These are phyloP conservation scores for Cairina moschata DNA, from an alignment of 2,113 vertebrate species.

Conservation along the genomic window DNA sequence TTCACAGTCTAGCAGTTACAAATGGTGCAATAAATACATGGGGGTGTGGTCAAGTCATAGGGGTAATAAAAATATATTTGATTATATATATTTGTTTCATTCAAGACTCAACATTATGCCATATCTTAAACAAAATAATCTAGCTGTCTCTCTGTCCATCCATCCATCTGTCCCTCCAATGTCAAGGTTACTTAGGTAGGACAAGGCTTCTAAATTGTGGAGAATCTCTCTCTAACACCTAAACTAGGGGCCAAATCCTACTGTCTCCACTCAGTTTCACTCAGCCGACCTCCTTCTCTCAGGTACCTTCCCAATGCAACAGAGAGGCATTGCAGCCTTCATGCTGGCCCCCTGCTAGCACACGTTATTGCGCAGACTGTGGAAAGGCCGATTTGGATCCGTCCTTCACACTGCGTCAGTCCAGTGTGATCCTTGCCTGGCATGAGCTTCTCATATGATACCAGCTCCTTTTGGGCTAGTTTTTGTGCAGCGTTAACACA, in stretches of 20 bases:
- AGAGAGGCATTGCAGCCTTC: constrained; percentile 20
- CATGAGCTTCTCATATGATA: neutral
- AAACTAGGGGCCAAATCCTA: neutral
- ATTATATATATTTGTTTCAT: neutral
- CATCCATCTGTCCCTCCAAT: neutral
- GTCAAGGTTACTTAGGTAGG: neutral
- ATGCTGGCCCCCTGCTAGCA: constrained; percentile 46
- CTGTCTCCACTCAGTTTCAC: neutral
- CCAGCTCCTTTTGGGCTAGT: constrained; percentile 3
- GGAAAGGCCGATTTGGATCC: constrained; percentile 66
- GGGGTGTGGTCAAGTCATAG: neutral
- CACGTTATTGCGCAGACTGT: constrained; percentile 49
- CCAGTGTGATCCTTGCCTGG: constrained; percentile 38
- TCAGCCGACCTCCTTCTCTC: neutral
- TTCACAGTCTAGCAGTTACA: neutral
- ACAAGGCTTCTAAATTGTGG: neutral
- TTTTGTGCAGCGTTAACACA: neutral
- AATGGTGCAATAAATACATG: neutral
- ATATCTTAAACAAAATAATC: neutral
- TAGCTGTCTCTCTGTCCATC: neutral
- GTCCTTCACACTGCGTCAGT: constrained; percentile 37
- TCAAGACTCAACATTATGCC: neutral
- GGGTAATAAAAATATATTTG: neutral
- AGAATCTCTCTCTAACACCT: neutral
- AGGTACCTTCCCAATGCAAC: neutral